phyloP scores from a whole-genome alignment of 2,113 vertebrate species.

The Quiscalus mexicanus region DNA sequence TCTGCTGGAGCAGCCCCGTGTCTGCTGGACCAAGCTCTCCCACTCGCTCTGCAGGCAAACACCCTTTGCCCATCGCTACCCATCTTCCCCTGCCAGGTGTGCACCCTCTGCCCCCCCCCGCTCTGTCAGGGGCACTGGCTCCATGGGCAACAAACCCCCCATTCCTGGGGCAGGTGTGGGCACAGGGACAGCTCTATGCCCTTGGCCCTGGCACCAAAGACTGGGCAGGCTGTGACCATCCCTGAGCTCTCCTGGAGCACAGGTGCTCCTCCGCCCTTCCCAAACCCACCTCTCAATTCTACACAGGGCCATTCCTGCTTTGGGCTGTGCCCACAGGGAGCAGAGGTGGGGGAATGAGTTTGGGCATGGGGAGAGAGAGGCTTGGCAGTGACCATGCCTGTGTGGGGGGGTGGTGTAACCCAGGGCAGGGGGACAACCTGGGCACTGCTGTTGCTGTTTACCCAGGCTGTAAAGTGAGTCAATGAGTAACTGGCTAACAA shows the following conservation, averaged over 20 bases:
- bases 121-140: neutral
- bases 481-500: neutral
- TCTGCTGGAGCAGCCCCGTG: neutral
- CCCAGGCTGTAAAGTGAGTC: neutral
- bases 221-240: neutral
- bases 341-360: neutral
- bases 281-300: neutral
- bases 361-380: neutral
- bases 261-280: neutral
- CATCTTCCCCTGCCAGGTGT: neutral
- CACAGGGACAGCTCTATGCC: rapidly evolving
- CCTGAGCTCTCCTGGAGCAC: neutral
- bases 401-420: neutral
- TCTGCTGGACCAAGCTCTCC: neutral
- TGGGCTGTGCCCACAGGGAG: rapidly evolving
- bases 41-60: rapidly evolving
- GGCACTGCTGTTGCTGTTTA: neutral
- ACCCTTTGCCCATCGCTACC: neutral
- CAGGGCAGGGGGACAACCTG: neutral
- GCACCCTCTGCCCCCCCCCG: neutral
- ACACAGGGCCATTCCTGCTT: rapidly evolving
- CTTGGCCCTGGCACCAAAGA: neutral
- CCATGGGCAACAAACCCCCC: rapidly evolving
- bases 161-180: neutral
- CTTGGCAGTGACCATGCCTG: neutral